phyloP scores from a whole-genome alignment of 2,888 invertebrate species.

The Megaustenia siamemsis region DNA sequence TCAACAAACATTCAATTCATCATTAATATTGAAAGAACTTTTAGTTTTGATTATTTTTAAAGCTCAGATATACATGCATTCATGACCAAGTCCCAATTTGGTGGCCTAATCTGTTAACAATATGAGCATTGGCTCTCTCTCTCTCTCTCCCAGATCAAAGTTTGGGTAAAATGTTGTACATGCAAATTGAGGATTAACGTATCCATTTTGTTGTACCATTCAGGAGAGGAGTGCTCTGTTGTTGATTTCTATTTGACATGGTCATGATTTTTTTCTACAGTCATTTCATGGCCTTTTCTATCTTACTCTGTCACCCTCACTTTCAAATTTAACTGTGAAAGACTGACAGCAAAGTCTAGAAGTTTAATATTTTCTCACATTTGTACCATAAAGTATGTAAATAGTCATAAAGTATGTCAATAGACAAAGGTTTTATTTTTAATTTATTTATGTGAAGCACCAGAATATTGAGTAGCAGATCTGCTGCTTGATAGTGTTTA shows the following conservation, averaged over 20 bases:
- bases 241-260: slow-evolving; percentile 45
- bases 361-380: slow-evolving; percentile 1
- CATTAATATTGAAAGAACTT: no score
- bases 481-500: not conserved
- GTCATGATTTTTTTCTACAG: not conserved
- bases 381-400: slow-evolving; percentile 29
- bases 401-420: slow-evolving; percentile 10
- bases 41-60: not conserved
- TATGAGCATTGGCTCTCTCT: slow-evolving; percentile 35
- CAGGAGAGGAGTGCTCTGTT: slow-evolving; percentile 39
- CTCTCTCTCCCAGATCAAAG: not conserved
- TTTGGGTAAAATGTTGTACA: not conserved
- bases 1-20: not conserved
- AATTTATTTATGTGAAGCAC: not conserved
- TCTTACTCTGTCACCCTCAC: not conserved
- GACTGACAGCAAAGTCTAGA: not conserved
- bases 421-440: not conserved
- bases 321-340: no score
- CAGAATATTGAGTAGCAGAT: not conserved
- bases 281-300: not conserved
- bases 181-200: not conserved
- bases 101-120: slow-evolving; percentile 39
- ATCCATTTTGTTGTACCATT: not conserved
- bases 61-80: slow-evolving; percentile 23
- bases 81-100: slow-evolving; percentile 44